Percentiles rank a stretch among this genome's conserved stretches.
These are phyloP conservation scores for Oscheius sp. DNA, from an alignment of 2,888 invertebrate genomes.

Conservation along the genomic window DNA sequence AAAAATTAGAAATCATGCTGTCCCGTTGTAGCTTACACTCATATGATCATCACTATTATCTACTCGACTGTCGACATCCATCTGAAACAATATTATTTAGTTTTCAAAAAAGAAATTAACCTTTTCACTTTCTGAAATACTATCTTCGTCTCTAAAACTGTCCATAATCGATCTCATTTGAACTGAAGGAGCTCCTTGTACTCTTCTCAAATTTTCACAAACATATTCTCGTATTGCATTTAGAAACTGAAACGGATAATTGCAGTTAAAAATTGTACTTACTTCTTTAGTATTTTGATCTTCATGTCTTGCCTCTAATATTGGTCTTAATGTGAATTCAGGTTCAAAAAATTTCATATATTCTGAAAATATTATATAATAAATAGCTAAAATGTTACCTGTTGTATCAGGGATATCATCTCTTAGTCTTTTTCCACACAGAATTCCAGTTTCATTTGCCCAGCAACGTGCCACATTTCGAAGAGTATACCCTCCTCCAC, in stretches of 20 bases:
- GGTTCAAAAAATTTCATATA: conserved; percentile 97
- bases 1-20: not conserved
- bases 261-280: not conserved
- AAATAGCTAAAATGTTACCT: conserved; percentile 39
- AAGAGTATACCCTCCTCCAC: conserved; percentile 86
- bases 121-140: conserved; percentile 20
- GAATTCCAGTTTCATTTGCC: conserved; percentile 95
- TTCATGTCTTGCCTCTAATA: conserved; percentile 83
- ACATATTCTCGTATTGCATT: conserved; percentile 87
- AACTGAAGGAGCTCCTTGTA: conserved; percentile 83
- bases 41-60: conserved; percentile 14
- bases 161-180: conserved; percentile 81
- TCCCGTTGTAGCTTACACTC: conserved; percentile 5
- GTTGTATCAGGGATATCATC: conserved; percentile 83
- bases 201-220: conserved; percentile 90
- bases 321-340: conserved; percentile 93
- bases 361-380: conserved; percentile 74
- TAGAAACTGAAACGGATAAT: conserved; percentile 78
- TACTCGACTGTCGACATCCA: not conserved
- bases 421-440: conserved; percentile 89
- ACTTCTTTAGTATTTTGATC: conserved; percentile 90
- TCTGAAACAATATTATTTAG: conserved; percentile 6
- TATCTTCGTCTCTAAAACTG: conserved; percentile 43
- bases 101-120: conserved; percentile 4
- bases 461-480: conserved; percentile 99